Percentiles rank a stretch among this genome's conserved stretches.
phyloP scores from a whole-genome alignment of 2,888 invertebrate species.

The Sinodicranocentrus sp. region DNA sequence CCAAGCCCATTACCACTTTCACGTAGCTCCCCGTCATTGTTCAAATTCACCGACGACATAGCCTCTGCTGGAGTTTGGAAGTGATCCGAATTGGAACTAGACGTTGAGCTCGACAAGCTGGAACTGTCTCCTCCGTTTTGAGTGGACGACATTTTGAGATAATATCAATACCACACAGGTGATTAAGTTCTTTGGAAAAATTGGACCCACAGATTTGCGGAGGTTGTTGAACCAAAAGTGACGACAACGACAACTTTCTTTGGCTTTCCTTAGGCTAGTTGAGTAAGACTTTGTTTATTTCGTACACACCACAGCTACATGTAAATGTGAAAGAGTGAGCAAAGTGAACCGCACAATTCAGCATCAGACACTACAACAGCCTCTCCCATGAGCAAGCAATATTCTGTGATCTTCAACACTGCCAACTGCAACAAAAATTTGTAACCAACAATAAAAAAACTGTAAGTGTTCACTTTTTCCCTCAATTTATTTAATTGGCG shows the following conservation, averaged over 20 bases:
- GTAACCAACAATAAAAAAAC: background rate
- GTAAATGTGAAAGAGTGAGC: background rate
- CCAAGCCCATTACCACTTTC: conserved; percentile 50
- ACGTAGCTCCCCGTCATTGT: conserved; percentile 39
- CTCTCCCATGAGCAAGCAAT: background rate
- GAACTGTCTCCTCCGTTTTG: background rate
- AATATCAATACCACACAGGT: no score
- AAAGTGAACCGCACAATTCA: background rate
- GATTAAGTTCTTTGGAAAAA: no score
- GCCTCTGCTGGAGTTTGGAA: conserved; percentile 35
- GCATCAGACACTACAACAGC: background rate
- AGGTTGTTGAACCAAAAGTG: conserved; percentile 2
- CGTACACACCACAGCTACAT: no score
- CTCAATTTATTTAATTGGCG: conserved; percentile 16
- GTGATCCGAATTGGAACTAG: conserved; percentile 25
- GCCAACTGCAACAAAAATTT: background rate
- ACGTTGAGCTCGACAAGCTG: background rate
- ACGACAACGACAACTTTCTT: background rate
- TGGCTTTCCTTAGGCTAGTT: background rate
- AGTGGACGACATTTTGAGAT: background rate
- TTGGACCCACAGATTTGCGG: no score
- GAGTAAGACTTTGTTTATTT: no score
- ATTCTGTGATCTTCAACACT: background rate
- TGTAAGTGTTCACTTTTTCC: conserved; percentile 1
- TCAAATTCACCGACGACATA: conserved; percentile 45